Conservation (phyloP, 2,113 vertebrate genomes). For the Lontra canadensis region DNA sequence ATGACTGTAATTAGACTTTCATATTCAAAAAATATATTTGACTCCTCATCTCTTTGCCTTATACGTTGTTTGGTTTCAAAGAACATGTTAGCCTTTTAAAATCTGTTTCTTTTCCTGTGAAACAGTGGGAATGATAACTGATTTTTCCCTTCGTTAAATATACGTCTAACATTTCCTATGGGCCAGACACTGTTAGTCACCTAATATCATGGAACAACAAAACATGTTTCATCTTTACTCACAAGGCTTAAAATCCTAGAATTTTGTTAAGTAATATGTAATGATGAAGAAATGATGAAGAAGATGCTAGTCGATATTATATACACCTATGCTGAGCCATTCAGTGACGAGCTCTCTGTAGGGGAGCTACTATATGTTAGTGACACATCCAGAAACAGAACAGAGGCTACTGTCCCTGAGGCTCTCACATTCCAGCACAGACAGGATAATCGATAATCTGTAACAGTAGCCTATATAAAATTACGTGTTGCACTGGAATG, state of each 20-base stretch:
- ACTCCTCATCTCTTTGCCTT: neutral
- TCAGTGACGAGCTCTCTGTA: neutral
- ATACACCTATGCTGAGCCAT: neutral
- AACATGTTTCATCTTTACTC: rapidly evolving
- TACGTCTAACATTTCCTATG: neutral
- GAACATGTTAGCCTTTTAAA: neutral
- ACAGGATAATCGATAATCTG: neutral
- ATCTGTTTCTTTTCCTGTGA: neutral
- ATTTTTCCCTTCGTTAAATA: neutral
- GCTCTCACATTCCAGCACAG: neutral
- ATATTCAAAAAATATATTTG: neutral
- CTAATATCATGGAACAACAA: neutral
- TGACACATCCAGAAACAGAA: neutral
- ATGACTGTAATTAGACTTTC: neutral
- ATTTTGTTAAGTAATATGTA: neutral
- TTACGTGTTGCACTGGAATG: neutral
- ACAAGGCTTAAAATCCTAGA: rapidly evolving
- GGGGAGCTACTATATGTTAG: neutral
- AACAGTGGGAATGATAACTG: neutral
- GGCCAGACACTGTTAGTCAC: neutral
- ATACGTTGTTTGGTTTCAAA: neutral
- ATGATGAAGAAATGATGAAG: too few relatives aligned
- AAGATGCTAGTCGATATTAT: too few relatives aligned
- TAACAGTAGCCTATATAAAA: neutral
- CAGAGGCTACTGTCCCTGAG: too few relatives aligned